Evolutionary conservation across 35 echinoderm and acorn worm species (phyloP).

Genomic region (Anneissia japonica): DNA sequence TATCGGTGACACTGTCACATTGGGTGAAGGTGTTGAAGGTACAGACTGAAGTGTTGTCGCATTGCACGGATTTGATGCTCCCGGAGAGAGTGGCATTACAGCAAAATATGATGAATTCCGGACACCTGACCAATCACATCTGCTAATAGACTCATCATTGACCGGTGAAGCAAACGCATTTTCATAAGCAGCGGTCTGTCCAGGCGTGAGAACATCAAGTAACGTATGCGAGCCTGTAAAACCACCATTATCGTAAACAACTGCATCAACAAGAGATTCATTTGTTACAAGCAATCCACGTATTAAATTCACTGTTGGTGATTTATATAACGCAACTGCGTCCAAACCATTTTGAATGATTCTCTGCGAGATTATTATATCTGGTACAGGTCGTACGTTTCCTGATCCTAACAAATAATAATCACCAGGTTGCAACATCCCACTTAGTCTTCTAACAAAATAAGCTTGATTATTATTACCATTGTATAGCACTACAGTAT

Average conservation of each 20-base stretch:
- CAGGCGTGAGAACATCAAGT: conserved; percentile 52
- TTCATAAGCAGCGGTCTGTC: conserved; percentile 63
- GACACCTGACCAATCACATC: conserved; percentile 59
- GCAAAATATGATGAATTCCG: conserved; percentile 50
- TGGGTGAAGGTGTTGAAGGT: not conserved
- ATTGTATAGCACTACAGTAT: conserved; percentile 69
- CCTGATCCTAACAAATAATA: conserved; percentile 65
- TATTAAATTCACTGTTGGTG: not conserved
- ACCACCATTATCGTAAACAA: conserved; percentile 73
- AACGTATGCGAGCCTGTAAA: conserved; percentile 25
- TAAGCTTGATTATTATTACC: conserved; percentile 57
- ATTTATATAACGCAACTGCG: conserved; percentile 20
- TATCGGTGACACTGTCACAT: not conserved
- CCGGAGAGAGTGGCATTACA: conserved; percentile 27
- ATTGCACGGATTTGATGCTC: conserved; percentile 36
- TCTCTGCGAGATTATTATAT: conserved; percentile 31
- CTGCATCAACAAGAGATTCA: conserved; percentile 64
- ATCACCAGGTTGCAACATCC: conserved; percentile 12
- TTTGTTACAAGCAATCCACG: conserved; percentile 50
- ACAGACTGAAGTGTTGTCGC: not conserved
- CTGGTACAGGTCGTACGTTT: conserved; percentile 50
- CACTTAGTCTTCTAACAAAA: conserved; percentile 24
- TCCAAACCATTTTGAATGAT: conserved; percentile 15
- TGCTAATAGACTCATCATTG: conserved; percentile 67
- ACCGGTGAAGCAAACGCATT: conserved; percentile 5